Conservation (phyloP, 2,113 vertebrate species). For the Sula dactylatra region DNA sequence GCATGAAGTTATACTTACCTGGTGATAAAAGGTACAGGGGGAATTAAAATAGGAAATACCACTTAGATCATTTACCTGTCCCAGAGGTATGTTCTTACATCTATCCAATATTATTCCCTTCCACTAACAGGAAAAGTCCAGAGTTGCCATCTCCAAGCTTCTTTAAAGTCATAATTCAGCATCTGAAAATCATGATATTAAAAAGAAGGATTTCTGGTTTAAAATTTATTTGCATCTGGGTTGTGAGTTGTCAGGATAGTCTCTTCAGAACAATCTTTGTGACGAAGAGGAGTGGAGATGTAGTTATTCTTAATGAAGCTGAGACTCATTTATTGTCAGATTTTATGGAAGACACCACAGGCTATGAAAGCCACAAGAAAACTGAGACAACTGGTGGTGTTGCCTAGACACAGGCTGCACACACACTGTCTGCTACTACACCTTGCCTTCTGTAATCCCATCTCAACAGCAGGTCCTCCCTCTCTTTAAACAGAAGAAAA, state of each 20-base stretch:
- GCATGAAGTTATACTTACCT: neutral
- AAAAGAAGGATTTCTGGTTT: neutral
- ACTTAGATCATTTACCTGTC: neutral
- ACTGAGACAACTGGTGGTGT: neutral
- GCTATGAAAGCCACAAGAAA: neutral
- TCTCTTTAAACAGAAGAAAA: neutral
- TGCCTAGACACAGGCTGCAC: neutral
- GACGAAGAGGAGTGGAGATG: neutral
- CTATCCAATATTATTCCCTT: neutral
- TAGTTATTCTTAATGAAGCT: neutral
- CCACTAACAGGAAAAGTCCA: neutral
- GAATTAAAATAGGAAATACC: neutral
- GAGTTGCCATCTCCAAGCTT: neutral
- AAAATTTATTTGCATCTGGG: neutral
- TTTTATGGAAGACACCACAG: neutral
- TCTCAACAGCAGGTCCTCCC: neutral
- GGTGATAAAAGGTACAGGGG: neutral
- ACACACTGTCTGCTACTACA: neutral
- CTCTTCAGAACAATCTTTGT: neutral
- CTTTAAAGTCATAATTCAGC: neutral
- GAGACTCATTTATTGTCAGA: neutral
- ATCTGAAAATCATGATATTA: neutral
- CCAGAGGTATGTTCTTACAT: neutral
- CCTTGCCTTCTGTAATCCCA: neutral
- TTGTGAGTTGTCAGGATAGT: neutral